Evolutionary conservation across 2,888 invertebrate genomes (phyloP), one percentile per base, ranked within the genome.

Genomic region (Phasia obesa): DNA sequence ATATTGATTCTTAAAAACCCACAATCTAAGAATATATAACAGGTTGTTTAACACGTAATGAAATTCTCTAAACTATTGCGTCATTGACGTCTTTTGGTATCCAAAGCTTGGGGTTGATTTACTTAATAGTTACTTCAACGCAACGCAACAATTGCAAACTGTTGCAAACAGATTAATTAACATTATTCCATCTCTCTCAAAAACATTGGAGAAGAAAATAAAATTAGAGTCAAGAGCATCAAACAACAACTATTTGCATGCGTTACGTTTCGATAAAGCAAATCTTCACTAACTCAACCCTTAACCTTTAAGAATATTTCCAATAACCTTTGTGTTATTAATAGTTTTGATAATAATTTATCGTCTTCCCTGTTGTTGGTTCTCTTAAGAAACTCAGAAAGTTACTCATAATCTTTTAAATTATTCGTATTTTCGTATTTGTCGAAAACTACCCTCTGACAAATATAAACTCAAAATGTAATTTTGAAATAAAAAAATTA

Each of bases 401-500:
- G 55, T 31, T 13, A 65, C 70, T 75, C 75, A 64, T 35, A 70
- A 51, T 25, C 3, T 44, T 11, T 2, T 1, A 47, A 47, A 19
- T 2, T 17, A 13, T 7, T 47, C 27, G 27, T n/a, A 31, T 35
- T 11, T 35, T 0, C 2, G 3, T n/a, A n/a, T n/a, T n/a, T n/a
- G 7, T 9, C 6, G 31, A n/a, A 64, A 60, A 62, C 57, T 23
- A 76, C 81, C 76, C 76, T 67, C 17, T 53, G 65, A 17, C 1
- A 42, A 57, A 2, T 17, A n/a, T 47, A 11, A 75, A 73, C 76
- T 49, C 65, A 65, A 67, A 51, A 42, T 42, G 5, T 27, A 27
- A 23, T 62, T 81, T 74, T 62, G 25, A 67, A 65, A 60, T 62
- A 60, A 38, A 3, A 47, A 38, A 71, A 42, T 35, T 5, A 60